Base-by-base conservation (phyloP, 1,140 invertebrate species). In the Pogonomyrmex barbatus region DNA sequence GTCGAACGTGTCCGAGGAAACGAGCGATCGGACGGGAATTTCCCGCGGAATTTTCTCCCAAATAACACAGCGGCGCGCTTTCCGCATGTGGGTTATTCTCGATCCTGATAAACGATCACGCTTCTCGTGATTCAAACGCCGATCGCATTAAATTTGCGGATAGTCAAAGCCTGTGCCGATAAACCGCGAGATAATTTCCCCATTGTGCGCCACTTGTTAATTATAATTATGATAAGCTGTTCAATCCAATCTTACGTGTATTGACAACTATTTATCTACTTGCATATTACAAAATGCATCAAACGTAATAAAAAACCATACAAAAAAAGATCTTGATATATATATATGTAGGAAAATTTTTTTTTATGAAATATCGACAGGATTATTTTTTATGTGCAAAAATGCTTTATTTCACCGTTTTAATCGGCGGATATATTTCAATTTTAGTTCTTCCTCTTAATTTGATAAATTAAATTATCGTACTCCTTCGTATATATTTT, bases 1-100 rank as follows among this genome's bases (percentile, higher is more conserved):
- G 54, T 67, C 60, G 79, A 83, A 83, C 67, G 78, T 56, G 70
- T 83, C 79, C 79, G 85, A 71, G 68, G 68, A 65, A 83, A 87
- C 68, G 78, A 60, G 54, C 56, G 85, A 83, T 87, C 76, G 75
- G 42, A 30, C 82, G 47, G 36, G 84, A 56, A 79, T 86, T 81
- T 60, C 45, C 76, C 73, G 50, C 33, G 39, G 42, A 73, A 82
- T 73, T 82, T 73, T 73, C 63, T 45, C 50, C 9, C 77, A 42
- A 42, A 54, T 42, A 68, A 67, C n/a, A 42, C 42, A 47, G 36
- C 4, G 36, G 9, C 52, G 47, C 47, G 39, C 77, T 45, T 68
- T 68, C 42, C 77, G n/a, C 24, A 24, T 52, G 17, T 47, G 12
- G 12, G 1, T 79, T 63, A 39, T 17, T 73, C 24, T 17, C 42